Base-by-base conservation (phyloP, 2,888 invertebrate genomes). In the Cerastis leucographa region DNA sequence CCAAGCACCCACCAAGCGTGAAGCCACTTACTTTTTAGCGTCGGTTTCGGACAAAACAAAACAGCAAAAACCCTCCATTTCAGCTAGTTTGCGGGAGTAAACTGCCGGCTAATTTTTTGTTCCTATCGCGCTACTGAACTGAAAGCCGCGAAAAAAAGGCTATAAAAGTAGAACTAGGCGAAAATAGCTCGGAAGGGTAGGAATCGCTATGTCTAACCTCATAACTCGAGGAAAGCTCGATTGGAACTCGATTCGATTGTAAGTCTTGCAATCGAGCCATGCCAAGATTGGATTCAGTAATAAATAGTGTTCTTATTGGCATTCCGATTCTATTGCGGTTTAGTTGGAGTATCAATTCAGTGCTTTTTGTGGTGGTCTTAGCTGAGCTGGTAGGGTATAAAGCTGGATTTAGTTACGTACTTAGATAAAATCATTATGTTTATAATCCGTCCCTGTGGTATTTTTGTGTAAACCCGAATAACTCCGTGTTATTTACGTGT, bases 271-370 rank as follows among this genome's bases (percentile, higher is more conserved):
- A 72, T 85, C 70, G 82, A 81, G 77, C 64, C 75, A 62, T 44
- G 44, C 68, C 82, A 81, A 77, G 86, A 87, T 87, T 89, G 84
- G 89, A 79, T 87, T 74, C 73, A 75, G 87, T 81, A 85, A 89
- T 87, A 87, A 87, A 87, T 87, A 87, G 71, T 74, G 78, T 74
- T 83, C 70, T 75, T 79, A 87, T 73, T 74, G 74, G 76, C 86
- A 79, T 85, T 83, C 42, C 73, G 61, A 73, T 87, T 89, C 83
- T 85, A 87, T 87, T 81, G 87, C 83, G 69, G 73, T 69, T 88
- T 79, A 65, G 80, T 70, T 62, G 35, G 65, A 69, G 59, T 64
- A 84, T 80, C 80, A 84, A 84, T 84, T 84, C 68, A 79, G 51
- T 68, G 72, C 49, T 84, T 75, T 73, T 84, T 84, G 71, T 79